Conservation (phyloP, 2,113 vertebrate genomes). For the Trachemys scripta region DNA sequence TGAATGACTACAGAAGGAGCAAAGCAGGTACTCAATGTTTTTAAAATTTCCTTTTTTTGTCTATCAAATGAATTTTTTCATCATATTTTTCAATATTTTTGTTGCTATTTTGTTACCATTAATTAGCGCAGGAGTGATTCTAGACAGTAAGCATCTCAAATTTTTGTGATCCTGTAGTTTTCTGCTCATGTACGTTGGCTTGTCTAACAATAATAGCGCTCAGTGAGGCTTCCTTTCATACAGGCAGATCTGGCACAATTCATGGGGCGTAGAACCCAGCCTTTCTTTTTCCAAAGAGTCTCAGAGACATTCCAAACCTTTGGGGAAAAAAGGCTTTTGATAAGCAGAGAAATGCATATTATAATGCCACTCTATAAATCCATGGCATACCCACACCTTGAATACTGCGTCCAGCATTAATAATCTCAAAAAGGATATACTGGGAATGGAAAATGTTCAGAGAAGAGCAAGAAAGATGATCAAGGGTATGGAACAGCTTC, state of each 20-base stretch:
- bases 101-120: background rate
- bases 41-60: background rate
- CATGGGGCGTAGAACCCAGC: background rate
- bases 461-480: too few relatives aligned
- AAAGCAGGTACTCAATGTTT: background rate
- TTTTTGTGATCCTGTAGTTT: background rate
- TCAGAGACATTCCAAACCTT: background rate
- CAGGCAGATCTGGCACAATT: background rate
- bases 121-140: background rate
- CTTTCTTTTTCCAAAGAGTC: background rate
- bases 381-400: too few relatives aligned
- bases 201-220: background rate
- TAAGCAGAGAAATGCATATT: background rate
- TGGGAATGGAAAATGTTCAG: too few relatives aligned
- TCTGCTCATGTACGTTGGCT: background rate
- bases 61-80: background rate
- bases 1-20: background rate
- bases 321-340: background rate
- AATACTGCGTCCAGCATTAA: too few relatives aligned
- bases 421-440: too few relatives aligned
- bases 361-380: too few relatives aligned
- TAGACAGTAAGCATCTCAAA: background rate
- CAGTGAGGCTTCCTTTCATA: background rate
- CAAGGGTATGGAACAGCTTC: too few relatives aligned
- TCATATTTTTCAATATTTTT: background rate